Percentiles rank a stretch among this genome's conserved stretches.
Conservation (phyloP, 2,888 invertebrate species). For the Siphlonurus alternatus region DNA sequence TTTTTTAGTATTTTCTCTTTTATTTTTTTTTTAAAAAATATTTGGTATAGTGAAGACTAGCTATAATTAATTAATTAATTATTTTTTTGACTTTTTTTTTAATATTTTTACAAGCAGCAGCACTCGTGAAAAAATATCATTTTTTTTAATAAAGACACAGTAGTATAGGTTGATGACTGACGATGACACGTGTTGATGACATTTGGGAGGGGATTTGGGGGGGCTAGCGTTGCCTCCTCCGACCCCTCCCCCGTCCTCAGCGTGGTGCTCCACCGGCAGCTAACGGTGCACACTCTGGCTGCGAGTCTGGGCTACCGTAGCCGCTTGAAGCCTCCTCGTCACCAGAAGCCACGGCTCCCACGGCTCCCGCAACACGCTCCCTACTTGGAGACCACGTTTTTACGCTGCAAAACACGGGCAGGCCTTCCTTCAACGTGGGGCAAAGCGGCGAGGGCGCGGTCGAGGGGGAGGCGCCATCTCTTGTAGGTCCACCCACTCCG, state of each 20-base stretch:
- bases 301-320: conserved; percentile 58
- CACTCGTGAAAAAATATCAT: neutral
- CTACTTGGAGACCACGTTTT: neutral
- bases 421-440: conserved; percentile 14
- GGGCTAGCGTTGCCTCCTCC: neutral
- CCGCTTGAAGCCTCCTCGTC: conserved; percentile 58
- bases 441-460: conserved; percentile 17
- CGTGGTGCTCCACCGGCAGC: neutral
- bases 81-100: neutral
- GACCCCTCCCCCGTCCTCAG: neutral
- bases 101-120: neutral
- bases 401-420: neutral
- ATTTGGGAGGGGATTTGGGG: neutral
- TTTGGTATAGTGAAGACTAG: neutral
- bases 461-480: conserved; percentile 28
- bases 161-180: neutral
- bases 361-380: conserved; percentile 8
- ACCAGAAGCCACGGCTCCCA: conserved; percentile 8
- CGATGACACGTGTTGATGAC: neutral
- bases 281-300: neutral
- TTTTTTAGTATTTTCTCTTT: neutral
- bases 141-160: neutral
- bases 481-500: conserved; percentile 25
- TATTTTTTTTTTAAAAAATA: neutral
- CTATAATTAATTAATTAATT: neutral